Evolutionary conservation across 2,113 vertebrate genomes (phyloP).

Genomic region (Isurus oxyrinchus): DNA sequence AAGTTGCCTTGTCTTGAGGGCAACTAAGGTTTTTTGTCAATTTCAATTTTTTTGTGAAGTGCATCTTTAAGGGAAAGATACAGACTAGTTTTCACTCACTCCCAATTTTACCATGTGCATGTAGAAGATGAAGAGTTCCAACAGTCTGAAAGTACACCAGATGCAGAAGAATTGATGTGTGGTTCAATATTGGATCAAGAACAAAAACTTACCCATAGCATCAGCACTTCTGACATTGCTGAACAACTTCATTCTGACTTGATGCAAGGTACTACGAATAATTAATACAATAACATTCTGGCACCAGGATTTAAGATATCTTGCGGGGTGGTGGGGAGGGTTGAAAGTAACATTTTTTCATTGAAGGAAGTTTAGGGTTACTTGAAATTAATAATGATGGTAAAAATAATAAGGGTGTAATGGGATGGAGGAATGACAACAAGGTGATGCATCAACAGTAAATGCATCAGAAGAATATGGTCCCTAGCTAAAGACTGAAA

Average conservation of each 20-base stretch:
- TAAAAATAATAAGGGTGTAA: neutral
- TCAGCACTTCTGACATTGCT: conserved; percentile 85
- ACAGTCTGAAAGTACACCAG: conserved; percentile 58
- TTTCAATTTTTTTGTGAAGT: neutral
- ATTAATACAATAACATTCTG: neutral
- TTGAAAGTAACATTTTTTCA: neutral
- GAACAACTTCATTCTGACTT: conserved; percentile 65
- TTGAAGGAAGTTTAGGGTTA: neutral
- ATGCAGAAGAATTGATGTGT: conserved; percentile 52
- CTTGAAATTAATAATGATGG: neutral
- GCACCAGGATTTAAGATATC: neutral
- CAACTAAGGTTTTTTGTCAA: neutral
- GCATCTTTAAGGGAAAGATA: neutral
- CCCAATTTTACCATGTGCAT: neutral
- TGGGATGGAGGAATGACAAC: neutral
- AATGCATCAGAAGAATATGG: neutral
- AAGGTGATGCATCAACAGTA: neutral
- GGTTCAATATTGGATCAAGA: conserved; percentile 50
- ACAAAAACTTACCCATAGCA: conserved; percentile 69
- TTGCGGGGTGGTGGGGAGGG: neutral
- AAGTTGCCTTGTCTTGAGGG: neutral
- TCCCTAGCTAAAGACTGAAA: neutral
- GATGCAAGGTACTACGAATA: conserved; percentile 62
- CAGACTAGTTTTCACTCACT: conserved; percentile 37
- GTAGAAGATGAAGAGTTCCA: conserved; percentile 85